Evolutionary conservation across 2,888 invertebrate species (phyloP), one percentile per base, ranked within the genome.

Genomic region (Coelopa pilipes): DNA sequence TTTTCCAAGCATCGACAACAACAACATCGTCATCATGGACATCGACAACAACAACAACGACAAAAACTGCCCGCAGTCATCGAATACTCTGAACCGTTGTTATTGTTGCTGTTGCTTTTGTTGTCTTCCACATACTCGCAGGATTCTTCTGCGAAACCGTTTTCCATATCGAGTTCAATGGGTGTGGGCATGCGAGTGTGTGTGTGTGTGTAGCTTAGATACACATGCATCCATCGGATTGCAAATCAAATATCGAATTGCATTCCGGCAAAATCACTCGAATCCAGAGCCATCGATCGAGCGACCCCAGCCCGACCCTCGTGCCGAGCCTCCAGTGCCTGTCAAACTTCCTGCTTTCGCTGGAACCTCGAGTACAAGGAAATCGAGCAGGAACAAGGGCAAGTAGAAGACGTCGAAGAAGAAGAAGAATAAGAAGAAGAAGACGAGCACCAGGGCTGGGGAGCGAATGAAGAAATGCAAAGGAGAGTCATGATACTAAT

Each of bases 231-330:
- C 49, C 71, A 65, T 34, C 34, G 49, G 13, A 46, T 65, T 59
- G 59, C 59, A 34, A 72, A 72, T 72, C 72, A 72, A 72, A 72
- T 72, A 72, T 72, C 72, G 72, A 60, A 57, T 72, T 72, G 72
- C 72, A 72, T 67, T 72, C 72, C 17, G 53, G 67, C 66, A 72
- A 72, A 67, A 45, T 24, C 47, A 49, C 17, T 21, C 59, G 17
- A 70, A 47, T 67, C 53, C n/a, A n/a, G n/a, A n/a, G n/a, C 15
- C 12, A 57, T 17, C 57, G 21, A 57, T 19, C 11, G 19, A 57
- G 57, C 21, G n/a, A 17, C 34, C 34, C n/a, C n/a, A n/a, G n/a
- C n/a, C n/a, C n/a, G n/a, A n/a, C n/a, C n/a, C n/a, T n/a, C n/a
- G n/a, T n/a, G 34, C 34, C 34, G n/a, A 34, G 34, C 2, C 34